Evolutionary conservation across 2,888 invertebrate genomes (phyloP).

Genomic region (Dryomyza anilis): DNA sequence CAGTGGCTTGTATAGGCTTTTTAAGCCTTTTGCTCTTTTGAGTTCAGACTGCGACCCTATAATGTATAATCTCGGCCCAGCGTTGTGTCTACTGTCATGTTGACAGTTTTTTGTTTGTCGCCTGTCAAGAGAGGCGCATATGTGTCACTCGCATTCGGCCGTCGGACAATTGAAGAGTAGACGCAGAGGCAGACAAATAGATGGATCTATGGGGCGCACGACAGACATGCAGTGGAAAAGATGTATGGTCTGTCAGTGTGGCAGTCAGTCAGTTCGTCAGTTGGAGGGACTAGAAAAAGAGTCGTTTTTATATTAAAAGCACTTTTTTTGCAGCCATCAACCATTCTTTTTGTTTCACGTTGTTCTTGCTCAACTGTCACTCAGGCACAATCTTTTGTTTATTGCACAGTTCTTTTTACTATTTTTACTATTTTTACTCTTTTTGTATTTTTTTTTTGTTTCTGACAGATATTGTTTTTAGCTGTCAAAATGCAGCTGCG

Average conservation of each 20-base stretch:
- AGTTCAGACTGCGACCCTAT: background rate
- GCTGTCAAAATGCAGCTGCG: too few species aligned
- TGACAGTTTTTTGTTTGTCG: background rate
- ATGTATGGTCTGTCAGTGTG: background rate
- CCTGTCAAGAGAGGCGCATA: conserved; percentile 7
- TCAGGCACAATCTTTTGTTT: too few species aligned
- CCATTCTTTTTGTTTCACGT: too few species aligned
- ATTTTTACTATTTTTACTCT: too few species aligned
- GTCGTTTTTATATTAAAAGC: too few species aligned
- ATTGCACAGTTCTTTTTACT: too few species aligned
- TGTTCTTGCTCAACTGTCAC: too few species aligned
- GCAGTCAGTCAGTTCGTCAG: background rate
- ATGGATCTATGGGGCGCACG: background rate
- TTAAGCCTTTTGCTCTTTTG: background rate
- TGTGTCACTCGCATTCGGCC: conserved; percentile 16
- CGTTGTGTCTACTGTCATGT: background rate
- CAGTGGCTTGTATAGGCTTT: too few species aligned
- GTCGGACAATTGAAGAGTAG: conserved; percentile 5
- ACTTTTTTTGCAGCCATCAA: too few species aligned
- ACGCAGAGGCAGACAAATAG: background rate
- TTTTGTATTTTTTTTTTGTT: too few species aligned
- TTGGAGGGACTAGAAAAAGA: too few species aligned
- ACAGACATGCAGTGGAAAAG: background rate
- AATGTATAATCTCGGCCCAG: background rate
- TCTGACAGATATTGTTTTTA: too few species aligned